Percentiles rank a stretch among this genome's conserved stretches.
Evolutionary conservation across 92 coral and sea anemone genomes (phyloP).

Genomic region (Heliopora coerulea): DNA sequence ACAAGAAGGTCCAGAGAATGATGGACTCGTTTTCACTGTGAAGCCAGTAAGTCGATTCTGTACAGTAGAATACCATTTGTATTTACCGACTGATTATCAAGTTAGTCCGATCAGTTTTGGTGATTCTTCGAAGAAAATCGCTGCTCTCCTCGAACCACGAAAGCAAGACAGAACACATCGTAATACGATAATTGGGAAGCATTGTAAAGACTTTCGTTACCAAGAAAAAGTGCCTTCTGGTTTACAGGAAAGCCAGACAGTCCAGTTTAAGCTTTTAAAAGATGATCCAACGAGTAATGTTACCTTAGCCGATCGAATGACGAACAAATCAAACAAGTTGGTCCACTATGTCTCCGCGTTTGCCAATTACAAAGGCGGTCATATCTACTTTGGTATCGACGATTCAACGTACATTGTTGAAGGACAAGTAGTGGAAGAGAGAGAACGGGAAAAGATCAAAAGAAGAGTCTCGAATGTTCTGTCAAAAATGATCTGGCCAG

Average conservation of each 20-base stretch:
- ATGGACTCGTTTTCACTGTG: not conserved
- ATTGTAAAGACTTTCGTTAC: not conserved
- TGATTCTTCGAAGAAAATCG: not conserved
- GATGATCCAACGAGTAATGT: not conserved
- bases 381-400: conserved; percentile 51
- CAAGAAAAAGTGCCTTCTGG: not conserved
- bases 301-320: conserved; percentile 50
- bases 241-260: not conserved
- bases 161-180: not conserved
- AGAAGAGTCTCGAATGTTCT: not conserved
- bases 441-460: not conserved
- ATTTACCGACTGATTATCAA: not conserved
- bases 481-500: conserved; percentile 2
- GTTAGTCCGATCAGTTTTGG: not conserved
- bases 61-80: not conserved
- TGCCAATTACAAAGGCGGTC: conserved; percentile 54
- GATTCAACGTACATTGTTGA: conserved; percentile 38
- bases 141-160: not conserved
- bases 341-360: conserved; percentile 46
- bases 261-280: not conserved
- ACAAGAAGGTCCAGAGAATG: not conserved
- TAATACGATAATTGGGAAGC: not conserved
- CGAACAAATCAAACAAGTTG: conserved; percentile 45
- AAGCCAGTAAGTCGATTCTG: not conserved
- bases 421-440: conserved; percentile 39